phyloP scores from a whole-genome alignment of 2,113 vertebrate genomes.

The Polypterus senegalus region DNA sequence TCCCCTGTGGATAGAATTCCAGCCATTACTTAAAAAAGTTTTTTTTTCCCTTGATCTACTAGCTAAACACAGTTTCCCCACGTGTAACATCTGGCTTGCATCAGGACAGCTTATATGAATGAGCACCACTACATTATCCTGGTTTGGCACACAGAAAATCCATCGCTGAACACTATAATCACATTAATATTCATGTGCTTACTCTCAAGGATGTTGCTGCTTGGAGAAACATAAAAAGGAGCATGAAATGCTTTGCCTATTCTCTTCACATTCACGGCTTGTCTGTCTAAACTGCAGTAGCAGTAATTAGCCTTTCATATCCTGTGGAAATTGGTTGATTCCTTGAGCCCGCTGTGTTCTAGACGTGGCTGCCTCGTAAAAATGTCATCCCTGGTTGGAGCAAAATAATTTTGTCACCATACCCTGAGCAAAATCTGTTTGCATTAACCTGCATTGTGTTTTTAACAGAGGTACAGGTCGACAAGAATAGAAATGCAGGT shows the following conservation, averaged over 20 bases:
- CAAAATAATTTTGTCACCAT: too few relatives aligned
- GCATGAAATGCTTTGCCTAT: neutral
- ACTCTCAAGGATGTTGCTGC: neutral
- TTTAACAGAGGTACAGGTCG: too few relatives aligned
- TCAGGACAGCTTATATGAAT: neutral
- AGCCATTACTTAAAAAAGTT: slow-evolving; percentile 1
- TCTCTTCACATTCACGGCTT: neutral
- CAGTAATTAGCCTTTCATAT: too few relatives aligned
- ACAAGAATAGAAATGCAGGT: too few relatives aligned
- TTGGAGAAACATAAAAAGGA: neutral
- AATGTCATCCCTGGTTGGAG: too few relatives aligned
- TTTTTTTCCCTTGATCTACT: slow-evolving; percentile 12
- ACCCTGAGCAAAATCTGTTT: too few relatives aligned
- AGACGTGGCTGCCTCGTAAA: too few relatives aligned
- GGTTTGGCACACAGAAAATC: neutral
- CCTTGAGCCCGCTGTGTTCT: too few relatives aligned
- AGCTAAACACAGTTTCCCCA: slow-evolving; percentile 7
- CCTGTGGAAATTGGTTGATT: too few relatives aligned
- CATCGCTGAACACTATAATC: neutral
- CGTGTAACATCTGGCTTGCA: slow-evolving; percentile 5
- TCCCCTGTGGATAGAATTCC: slow-evolving; percentile 7
- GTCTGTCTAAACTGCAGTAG: too few relatives aligned
- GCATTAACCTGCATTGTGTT: too few relatives aligned
- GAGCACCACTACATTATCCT: neutral
- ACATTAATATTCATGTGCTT: slow-evolving; percentile 9